Percentiles rank a stretch among this genome's conserved stretches.
These are phyloP conservation scores for Zoanthus sociatus DNA, from an alignment of 92 coral and sea anemone species.

Conservation along the genomic window DNA sequence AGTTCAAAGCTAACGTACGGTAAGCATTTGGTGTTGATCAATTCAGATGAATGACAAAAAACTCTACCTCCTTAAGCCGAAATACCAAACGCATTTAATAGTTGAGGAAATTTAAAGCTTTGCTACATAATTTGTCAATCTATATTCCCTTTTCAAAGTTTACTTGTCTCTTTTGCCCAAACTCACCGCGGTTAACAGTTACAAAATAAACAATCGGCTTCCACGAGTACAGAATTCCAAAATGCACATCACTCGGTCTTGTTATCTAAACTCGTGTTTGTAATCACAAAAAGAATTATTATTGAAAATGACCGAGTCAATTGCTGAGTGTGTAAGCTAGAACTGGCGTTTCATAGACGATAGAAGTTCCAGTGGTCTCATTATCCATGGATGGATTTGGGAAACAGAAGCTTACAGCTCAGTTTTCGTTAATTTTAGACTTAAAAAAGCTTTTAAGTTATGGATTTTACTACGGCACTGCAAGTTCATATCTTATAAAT, in stretches of 20 bases:
- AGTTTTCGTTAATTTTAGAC: not conserved
- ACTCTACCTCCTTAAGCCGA: not conserved
- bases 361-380: not conserved
- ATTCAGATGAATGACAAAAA: not conserved
- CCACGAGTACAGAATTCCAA: conserved; percentile 20
- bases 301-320: not conserved
- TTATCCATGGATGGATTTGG: not conserved
- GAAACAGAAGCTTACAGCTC: not conserved
- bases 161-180: not conserved
- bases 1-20: conserved; percentile 5
- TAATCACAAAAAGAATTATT: not conserved
- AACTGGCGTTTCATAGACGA: not conserved
- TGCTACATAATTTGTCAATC: not conserved
- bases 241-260: conserved; percentile 4
- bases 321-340: not conserved
- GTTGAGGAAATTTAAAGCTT: not conserved
- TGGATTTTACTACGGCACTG: too few relatives aligned
- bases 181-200: not conserved
- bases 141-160: not conserved
- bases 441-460: not conserved
- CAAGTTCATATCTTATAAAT: not conserved
- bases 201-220: conserved; percentile 18
- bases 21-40: conserved; percentile 1
- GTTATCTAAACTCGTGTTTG: not conserved
- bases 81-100: not conserved